phyloP scores from a whole-genome alignment of 2,797 vertebrate genomes.

The Thamnophis elegans region DNA sequence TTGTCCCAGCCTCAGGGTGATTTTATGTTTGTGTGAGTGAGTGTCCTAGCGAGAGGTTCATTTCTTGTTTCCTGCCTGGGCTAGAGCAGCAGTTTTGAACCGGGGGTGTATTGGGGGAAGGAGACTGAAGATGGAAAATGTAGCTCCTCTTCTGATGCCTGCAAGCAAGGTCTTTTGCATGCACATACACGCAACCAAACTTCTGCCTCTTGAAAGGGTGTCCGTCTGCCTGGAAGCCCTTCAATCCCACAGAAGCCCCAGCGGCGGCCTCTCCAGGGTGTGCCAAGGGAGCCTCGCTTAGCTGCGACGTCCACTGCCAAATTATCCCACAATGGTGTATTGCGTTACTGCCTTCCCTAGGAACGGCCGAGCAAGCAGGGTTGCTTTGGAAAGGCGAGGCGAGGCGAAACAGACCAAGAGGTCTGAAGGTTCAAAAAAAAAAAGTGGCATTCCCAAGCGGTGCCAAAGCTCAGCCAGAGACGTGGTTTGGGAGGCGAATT shows the following conservation, averaged over 20 bases:
- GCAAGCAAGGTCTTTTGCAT: conserved; percentile 17
- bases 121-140: conserved; percentile 65
- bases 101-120: too few species aligned
- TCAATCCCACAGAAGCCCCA: conserved; percentile 54
- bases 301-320: conserved; percentile 76
- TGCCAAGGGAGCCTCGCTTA: conserved; percentile 72
- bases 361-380: conserved; percentile 77
- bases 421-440: conserved; percentile 58
- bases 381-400: conserved; percentile 63
- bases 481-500: conserved; percentile 76
- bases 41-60: conserved; percentile 72
- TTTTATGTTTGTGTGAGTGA: conserved; percentile 34
- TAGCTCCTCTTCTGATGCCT: not conserved
- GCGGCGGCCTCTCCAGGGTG: conserved; percentile 55
- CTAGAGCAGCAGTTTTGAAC: conserved; percentile 75
- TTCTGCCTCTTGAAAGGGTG: not conserved
- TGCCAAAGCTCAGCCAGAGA: conserved; percentile 72
- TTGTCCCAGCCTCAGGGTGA: conserved; percentile 78
- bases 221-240: conserved; percentile 29
- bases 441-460: conserved; percentile 66
- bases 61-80: conserved; percentile 60
- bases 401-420: conserved; percentile 59
- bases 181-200: not conserved
- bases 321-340: conserved; percentile 81
- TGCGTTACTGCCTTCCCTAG: conserved; percentile 75